Conservation (phyloP, 2,888 invertebrate species). For the Panzeria rudis region DNA sequence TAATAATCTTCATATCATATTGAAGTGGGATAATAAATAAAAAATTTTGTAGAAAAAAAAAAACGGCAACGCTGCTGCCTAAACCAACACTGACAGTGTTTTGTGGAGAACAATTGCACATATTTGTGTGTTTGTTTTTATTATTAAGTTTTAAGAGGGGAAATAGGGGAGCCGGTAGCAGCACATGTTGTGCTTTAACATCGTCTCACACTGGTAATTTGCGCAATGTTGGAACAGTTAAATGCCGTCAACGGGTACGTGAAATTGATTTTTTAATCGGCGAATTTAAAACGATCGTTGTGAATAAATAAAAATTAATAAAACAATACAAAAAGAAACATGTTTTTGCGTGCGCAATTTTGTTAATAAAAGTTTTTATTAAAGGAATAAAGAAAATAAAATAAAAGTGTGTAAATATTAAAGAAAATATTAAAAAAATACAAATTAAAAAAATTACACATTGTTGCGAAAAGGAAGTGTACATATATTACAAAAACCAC, state of each 20-base stretch:
- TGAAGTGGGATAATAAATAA: background rate
- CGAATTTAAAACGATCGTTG: conserved; percentile 23
- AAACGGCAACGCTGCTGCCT: background rate
- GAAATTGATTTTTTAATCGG: conserved; percentile 62
- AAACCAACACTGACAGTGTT: conserved; percentile 20
- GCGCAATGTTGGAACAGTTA: conserved; percentile 70
- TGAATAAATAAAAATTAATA: background rate
- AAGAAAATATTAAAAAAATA: background rate
- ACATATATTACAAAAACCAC: conserved; percentile 4
- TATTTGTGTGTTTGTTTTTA: conserved; percentile 11
- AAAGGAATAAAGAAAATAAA: conserved; percentile 3
- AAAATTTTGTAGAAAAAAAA: background rate
- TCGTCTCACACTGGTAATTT: conserved; percentile 64
- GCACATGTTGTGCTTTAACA: conserved; percentile 67
- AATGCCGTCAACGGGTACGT: conserved; percentile 67
- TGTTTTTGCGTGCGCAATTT: conserved; percentile 63
- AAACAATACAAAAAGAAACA: background rate
- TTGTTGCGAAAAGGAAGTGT: conserved; percentile 4
- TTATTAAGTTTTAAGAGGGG: background rate
- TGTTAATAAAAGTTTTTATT: conserved; percentile 18
- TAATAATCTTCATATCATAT: background rate
- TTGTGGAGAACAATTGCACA: conserved; percentile 1
- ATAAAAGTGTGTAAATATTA: background rate
- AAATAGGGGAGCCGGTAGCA: conserved; percentile 39
- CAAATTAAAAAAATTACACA: background rate